A percentile compares a stretch with the other conserved stretches of the same genome.
phyloP scores from a whole-genome alignment of 1,140 invertebrate species.

The Lasioglossum albipes region DNA sequence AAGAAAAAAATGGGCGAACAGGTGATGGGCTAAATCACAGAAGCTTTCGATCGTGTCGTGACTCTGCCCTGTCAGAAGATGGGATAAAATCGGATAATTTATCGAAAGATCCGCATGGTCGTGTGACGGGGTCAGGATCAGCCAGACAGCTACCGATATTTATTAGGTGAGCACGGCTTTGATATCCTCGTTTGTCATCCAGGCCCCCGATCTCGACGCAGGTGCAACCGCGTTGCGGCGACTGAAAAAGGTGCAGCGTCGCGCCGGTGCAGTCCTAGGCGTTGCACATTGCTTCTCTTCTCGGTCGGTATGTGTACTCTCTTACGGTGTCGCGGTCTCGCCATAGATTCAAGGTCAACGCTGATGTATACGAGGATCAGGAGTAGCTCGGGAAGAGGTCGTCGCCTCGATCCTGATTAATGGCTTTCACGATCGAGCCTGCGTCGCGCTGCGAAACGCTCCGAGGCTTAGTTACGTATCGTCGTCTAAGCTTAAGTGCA shows the following conservation, averaged over 20 bases:
- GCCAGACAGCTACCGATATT: conserved; percentile 26
- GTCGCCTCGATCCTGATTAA: conserved; percentile 70
- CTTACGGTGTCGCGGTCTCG: conserved; percentile 44
- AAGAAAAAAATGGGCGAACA: no score
- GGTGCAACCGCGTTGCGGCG: conserved; percentile 38
- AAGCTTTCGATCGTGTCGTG: no score
- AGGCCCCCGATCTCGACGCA: conserved; percentile 10
- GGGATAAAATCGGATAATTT: background rate
- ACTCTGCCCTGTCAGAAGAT: no score
- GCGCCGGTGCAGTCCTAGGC: background rate
- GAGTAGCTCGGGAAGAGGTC: conserved; percentile 50
- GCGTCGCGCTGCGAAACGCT: conserved; percentile 17
- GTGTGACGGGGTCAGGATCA: background rate
- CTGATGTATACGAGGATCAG: conserved; percentile 39
- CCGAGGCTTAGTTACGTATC: conserved; percentile 34
- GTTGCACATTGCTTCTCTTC: background rate
- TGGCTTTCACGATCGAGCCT: conserved; percentile 56
- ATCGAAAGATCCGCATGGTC: background rate
- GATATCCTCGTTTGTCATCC: conserved; percentile 58
- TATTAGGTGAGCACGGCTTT: conserved; percentile 42
- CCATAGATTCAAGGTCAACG: conserved; percentile 60
- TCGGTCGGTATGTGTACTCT: conserved; percentile 16
- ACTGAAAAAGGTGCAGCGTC: conserved; percentile 12
- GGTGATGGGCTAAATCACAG: no score
- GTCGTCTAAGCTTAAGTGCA: conserved; percentile 34